Base-by-base conservation (phyloP, 2,797 vertebrate species). In the Ciconia nigra region DNA sequence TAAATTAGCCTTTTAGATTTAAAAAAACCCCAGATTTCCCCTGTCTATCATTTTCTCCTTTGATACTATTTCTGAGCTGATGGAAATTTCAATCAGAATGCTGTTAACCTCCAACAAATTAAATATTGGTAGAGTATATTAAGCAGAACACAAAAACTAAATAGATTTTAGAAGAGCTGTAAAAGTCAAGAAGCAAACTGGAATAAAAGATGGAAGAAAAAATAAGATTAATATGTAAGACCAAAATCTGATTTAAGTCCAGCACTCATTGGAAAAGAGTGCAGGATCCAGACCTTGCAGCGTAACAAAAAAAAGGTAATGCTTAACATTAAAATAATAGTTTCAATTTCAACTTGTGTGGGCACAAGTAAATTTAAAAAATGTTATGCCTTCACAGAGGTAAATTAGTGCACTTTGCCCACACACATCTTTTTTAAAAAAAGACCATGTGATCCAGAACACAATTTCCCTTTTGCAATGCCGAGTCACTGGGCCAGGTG, bases 311-410 rank as follows among this genome's bases (percentile, higher is more conserved):
- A 39, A 62, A 49, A 61, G 20, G 11, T 29, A 89, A 74, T 31
- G 31, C 33, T 81, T 81, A 74, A 69, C n/a, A 54, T 73, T 62
- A 90, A 96, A 95, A 94, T 87, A 82, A 94, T 74, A 90, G 93
- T 83, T 95, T 96, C 93, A 37, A 91, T 95, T 95, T 91, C 95
- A 91, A 77, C 28, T 90, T 82, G 90, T 66, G 81, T 82, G 67
- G 87, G 90, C 57, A 82, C 21, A 77, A 81, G 35, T 63, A 91
- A 89, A 78, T 86, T 79, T 65, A 3, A 86, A 94, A 92, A 72
- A n/a, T 61, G 57, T 59, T 96, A 78, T 88, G 55, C 66, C 51
- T 96, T 81, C 58, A 29, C 28, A 58, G 62, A 29, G 66, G 93
- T 67, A 88, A 85, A 90, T 94, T 39, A 81, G 65, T 73, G 47